These are phyloP conservation scores for Coryphaenoides rupestris DNA, from an alignment of 2,113 vertebrate genomes.

Conservation along the genomic window DNA sequence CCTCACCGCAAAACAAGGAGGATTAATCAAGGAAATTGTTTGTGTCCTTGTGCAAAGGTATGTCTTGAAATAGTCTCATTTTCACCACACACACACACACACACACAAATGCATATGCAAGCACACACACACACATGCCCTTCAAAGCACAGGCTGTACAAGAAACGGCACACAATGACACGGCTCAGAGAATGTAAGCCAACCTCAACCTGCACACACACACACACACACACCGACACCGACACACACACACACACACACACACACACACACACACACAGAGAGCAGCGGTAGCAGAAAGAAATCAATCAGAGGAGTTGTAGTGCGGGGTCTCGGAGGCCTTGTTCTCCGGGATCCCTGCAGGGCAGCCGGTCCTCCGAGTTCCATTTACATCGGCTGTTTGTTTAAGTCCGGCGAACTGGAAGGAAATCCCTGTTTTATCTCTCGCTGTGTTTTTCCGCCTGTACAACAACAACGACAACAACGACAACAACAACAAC, in stretches of 20 bases:
- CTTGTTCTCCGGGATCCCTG: slow-evolving; percentile 32
- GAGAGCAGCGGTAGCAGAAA: slow-evolving; percentile 25
- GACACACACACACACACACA: slow-evolving; percentile 1
- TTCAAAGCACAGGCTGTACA: too few species aligned
- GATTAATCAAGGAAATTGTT: too few species aligned
- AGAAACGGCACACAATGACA: too few species aligned
- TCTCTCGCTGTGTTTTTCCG: slow-evolving; percentile 12
- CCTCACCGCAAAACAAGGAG: too few species aligned
- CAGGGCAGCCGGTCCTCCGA: slow-evolving; percentile 40
- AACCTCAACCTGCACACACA: not conserved
- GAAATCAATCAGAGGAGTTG: slow-evolving; percentile 55
- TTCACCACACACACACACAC: too few species aligned
- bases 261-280: slow-evolving; percentile 8
- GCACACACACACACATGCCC: too few species aligned
- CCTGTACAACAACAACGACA: too few species aligned
- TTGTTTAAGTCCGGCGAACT: slow-evolving; percentile 61
- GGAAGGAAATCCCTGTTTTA: slow-evolving; percentile 46
- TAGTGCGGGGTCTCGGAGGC: slow-evolving; percentile 20
- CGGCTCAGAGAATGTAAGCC: too few species aligned
- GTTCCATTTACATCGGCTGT: slow-evolving; percentile 64
- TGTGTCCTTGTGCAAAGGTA: too few species aligned
- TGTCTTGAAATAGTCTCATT: too few species aligned
- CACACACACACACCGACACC: not conserved
- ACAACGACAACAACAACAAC: too few species aligned
- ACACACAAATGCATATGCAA: too few species aligned